Base-by-base conservation (phyloP, 2,888 invertebrate genomes). In the Cyrtodaria siliqua region DNA sequence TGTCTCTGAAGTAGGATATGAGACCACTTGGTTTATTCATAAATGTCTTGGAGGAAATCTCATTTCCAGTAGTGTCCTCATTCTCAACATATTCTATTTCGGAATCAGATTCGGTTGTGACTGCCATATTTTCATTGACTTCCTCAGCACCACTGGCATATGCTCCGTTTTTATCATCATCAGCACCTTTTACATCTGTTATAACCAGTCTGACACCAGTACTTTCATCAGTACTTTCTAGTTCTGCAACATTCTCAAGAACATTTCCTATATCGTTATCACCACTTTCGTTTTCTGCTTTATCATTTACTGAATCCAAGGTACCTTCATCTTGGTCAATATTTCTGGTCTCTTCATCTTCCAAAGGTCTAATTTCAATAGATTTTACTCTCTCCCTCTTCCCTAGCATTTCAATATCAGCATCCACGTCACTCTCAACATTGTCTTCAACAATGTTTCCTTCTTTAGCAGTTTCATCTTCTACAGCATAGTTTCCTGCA, bases 1-100 rank as follows among this genome's bases (percentile, higher is more conserved):
- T 29, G 29, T 56, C 57, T 23, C 72, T 57, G 47, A 64, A 73
- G n/a, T 20, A 52, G 52, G 52, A 52, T 9, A 33, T 33, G 6
- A 33, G 33, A 33, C 6, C 6, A 12, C 33, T 33, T 33, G 33
- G 12, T 33, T 33, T 33, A 33, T 4, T 33, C 12, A 12, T 8
- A 33, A 4, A 8, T 33, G 49, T 1, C n/a, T 57, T 38, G 33
- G 24, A 9, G 9, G 33, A 27, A 60, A n/a, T 60, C 18, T 60
- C 27, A 16, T 57, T 44, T 29, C 40, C 59, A 14, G 24, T 12
- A 16, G 6, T 24, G 38, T 49, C 40, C 47, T 47, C n/a, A 38
- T 26, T 52, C 4, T 49, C 50, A 49, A 20, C 29, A 9, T 18
- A 14, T 23, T 24, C 2, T 38, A 49, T 33, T 9, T 29, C 33